These are phyloP conservation scores for Aurelia aurita DNA, from an alignment of 30 jellyfish, hydroid and myxozoan species.

Conservation along the genomic window DNA sequence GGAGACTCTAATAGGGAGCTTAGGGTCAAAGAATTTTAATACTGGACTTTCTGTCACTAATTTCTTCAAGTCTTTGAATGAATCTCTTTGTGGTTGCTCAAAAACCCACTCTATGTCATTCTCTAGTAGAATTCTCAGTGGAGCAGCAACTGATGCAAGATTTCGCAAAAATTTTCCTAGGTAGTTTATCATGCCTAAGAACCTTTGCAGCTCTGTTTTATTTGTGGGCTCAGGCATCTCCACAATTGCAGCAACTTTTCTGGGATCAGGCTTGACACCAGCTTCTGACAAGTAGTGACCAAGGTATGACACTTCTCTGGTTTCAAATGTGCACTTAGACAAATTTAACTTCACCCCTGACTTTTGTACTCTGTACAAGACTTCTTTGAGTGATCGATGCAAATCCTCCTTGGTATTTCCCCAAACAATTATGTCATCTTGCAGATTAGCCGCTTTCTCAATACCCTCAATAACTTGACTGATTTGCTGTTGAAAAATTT, in stretches of 20 bases:
- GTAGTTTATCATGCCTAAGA: conserved; percentile 51
- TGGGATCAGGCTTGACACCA: conserved; percentile 63
- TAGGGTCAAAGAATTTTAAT: conserved; percentile 40
- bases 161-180: conserved; percentile 66
- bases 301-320: conserved; percentile 21
- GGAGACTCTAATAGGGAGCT: conserved; percentile 31
- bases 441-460: conserved; percentile 34
- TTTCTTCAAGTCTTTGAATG: background rate
- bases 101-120: conserved; percentile 40
- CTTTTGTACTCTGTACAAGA: conserved; percentile 13
- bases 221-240: conserved; percentile 7
- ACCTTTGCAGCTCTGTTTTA: conserved; percentile 39
- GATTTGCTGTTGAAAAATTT: conserved; percentile 14
- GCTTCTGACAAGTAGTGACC: conserved; percentile 56
- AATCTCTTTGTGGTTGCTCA: conserved; percentile 27
- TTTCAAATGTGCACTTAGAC: conserved; percentile 38
- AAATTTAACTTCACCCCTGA: conserved; percentile 36
- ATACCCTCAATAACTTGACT: conserved; percentile 25
- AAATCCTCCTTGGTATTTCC: conserved; percentile 2
- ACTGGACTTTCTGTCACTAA: conserved; percentile 22
- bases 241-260: conserved; percentile 26
- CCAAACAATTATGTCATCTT: conserved; percentile 35
- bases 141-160: conserved; percentile 44
- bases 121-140: conserved; percentile 33
- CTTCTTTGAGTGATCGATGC: conserved; percentile 6